Percentiles rank a stretch among this genome's conserved stretches.
Evolutionary conservation across 2,888 invertebrate species (phyloP).

Genomic region (Apamea crenata): DNA sequence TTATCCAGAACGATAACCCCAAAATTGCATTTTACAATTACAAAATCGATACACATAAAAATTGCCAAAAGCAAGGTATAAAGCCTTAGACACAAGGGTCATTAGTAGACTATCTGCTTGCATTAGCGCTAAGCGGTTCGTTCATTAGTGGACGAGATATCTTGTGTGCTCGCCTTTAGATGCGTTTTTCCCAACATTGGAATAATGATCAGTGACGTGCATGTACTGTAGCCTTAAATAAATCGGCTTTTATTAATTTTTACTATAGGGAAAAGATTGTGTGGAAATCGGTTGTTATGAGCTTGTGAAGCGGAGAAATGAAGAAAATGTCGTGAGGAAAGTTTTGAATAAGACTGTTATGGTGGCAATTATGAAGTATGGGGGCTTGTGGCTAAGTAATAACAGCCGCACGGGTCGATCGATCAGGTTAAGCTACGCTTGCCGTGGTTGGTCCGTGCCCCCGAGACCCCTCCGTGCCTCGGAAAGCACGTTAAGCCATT

Average conservation of each 20-base stretch:
- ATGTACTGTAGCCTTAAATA: not conserved
- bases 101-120: conserved; percentile 64
- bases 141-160: conserved; percentile 65
- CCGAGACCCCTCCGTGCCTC: no score
- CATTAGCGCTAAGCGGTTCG: conserved; percentile 69
- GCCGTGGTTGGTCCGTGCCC: no score
- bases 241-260: not conserved
- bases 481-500: no score
- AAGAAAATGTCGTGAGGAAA: no score
- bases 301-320: no score
- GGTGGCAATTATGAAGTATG: no score
- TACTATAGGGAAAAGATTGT: no score
- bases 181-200: conserved; percentile 35
- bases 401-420: no score
- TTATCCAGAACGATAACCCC: not conserved
- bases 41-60: conserved; percentile 43
- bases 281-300: no score
- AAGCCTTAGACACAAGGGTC: conserved; percentile 50
- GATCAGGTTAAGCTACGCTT: no score
- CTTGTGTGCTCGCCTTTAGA: conserved; percentile 36
- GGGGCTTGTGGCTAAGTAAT: no score
- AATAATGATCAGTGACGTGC: conserved; percentile 6
- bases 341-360: no score
- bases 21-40: conserved; percentile 16
- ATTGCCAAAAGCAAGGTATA: conserved; percentile 25